A percentile compares a stretch with the other conserved stretches of the same genome.
Conservation (phyloP, 2,113 vertebrate species). For the Mirza zaza region DNA sequence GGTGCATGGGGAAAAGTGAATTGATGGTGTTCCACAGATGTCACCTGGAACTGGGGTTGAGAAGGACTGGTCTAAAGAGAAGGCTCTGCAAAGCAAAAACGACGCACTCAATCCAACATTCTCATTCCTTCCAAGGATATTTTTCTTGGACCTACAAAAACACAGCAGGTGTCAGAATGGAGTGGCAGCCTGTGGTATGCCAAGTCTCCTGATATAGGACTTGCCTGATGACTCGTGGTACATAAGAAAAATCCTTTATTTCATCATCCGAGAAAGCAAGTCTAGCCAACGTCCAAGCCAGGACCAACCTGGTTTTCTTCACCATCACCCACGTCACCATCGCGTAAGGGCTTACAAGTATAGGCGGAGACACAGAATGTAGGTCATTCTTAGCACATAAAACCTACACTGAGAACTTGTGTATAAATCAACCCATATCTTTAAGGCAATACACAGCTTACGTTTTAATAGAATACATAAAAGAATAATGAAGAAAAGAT, state of each 20-base stretch:
- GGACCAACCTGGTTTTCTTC: background rate
- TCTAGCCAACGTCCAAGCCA: background rate
- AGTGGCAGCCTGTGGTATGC: background rate
- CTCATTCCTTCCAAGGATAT: background rate
- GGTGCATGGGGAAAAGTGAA: background rate
- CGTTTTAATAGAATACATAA: background rate
- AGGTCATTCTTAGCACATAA: background rate
- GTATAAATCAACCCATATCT: background rate
- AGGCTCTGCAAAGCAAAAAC: background rate
- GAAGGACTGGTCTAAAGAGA: background rate
- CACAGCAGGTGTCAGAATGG: background rate
- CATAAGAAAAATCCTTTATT: background rate
- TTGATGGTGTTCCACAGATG: too few relatives aligned
- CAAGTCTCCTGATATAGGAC: background rate
- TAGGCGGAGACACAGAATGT: background rate
- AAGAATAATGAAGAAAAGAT: background rate
- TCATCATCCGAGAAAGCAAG: background rate
- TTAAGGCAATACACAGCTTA: background rate
- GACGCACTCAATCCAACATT: background rate
- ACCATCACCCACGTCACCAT: background rate
- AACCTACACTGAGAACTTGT: background rate
- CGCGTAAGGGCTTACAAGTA: background rate
- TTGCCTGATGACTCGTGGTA: background rate
- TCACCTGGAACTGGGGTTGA: background rate
- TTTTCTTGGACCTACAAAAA: background rate